Conservation (phyloP, 2,113 vertebrate genomes). For the Phoenicopterus ruber region DNA sequence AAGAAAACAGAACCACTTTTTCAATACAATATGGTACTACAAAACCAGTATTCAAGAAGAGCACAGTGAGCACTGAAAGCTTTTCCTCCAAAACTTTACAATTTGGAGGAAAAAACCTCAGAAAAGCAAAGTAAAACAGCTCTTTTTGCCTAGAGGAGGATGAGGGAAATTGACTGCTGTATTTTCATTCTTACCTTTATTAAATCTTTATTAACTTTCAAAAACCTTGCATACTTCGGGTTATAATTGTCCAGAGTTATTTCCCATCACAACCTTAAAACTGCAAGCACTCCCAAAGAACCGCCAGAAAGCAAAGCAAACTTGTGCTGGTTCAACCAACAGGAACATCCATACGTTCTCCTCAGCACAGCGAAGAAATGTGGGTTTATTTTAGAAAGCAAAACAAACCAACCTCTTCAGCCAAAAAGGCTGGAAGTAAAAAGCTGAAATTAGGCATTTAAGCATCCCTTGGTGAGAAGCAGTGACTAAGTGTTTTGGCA, state of each 20-base stretch:
- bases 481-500: background rate
- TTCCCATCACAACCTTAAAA: background rate
- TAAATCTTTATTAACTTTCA: background rate
- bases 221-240: background rate
- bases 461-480: background rate
- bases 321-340: background rate
- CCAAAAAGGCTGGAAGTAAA: background rate
- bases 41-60: background rate
- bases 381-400: background rate
- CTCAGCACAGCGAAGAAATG: background rate
- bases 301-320: background rate
- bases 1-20: background rate
- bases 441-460: background rate
- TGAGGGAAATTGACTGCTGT: background rate
- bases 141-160: background rate
- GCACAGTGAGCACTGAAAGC: background rate
- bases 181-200: background rate
- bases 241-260: background rate
- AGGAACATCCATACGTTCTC: background rate
- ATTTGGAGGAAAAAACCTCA: background rate
- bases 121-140: background rate
- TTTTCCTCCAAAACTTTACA: background rate
- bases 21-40: background rate
- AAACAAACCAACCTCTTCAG: background rate
- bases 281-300: background rate